Evolutionary conservation across 1,140 invertebrate genomes (phyloP).

Genomic region (Bombus superbus): DNA sequence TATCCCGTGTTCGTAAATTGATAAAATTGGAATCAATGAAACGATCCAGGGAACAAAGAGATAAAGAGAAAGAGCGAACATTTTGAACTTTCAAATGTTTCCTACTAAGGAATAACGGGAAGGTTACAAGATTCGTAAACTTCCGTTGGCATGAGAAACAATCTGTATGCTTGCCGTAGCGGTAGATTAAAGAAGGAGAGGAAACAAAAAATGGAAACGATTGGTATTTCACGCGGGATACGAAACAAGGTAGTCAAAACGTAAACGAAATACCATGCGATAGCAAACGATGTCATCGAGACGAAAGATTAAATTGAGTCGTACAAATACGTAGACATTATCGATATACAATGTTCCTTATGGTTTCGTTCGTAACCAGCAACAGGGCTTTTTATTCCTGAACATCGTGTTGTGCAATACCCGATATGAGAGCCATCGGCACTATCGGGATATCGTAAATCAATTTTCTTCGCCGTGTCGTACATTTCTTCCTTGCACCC

Average conservation of each 20-base stretch:
- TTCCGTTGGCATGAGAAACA: neutral
- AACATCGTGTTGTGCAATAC: constrained; percentile 40
- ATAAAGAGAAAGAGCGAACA: neutral
- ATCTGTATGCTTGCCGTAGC: neutral
- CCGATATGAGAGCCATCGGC: constrained; percentile 23
- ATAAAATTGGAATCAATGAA: neutral
- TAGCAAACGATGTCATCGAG: neutral
- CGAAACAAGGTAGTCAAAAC: neutral
- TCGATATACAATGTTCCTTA: neutral
- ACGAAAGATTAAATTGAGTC: constrained; percentile 2
- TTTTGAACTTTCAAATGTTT: neutral
- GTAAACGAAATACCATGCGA: neutral
- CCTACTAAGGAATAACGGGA: neutral
- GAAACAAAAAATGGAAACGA: neutral
- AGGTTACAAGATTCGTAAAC: neutral
- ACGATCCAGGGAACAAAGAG: neutral
- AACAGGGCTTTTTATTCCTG: constrained; percentile 32
- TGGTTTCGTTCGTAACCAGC: neutral
- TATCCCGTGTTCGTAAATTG: neutral
- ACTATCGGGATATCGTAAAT: constrained; percentile 36
- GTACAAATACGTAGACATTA: neutral
- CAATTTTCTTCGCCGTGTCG: constrained; percentile 45
- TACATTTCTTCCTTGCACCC: neutral
- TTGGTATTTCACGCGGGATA: neutral
- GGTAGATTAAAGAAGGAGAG: neutral